Base-by-base conservation (phyloP, 92 coral and sea anemone genomes). In the Nematostella vectensis region DNA sequence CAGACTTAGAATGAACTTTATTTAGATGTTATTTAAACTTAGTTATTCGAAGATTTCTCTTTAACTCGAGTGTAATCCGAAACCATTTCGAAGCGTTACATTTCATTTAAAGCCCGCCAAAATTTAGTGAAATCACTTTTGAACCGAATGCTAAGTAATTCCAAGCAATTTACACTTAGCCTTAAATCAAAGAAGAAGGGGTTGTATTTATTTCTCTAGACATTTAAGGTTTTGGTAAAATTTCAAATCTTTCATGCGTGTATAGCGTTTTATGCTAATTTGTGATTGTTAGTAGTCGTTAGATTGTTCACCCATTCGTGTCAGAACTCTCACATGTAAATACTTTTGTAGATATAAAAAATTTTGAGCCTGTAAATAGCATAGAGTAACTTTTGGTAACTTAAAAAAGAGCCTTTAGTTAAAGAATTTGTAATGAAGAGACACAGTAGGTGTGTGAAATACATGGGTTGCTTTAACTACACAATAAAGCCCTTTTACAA, bases 1-100 rank as follows among this genome's bases (percentile, higher is more conserved):
- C 98, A 17, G 96, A 89, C 69, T 50, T 76, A 11, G 65, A 56
- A 31, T 67, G 36, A 69, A 69, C 69, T 58, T 37, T 58, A 57
- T 48, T 30, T 54, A 29, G 43, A 18, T 26, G n/a, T n/a, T n/a
- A n/a, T 30, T 23, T 8, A 8, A 10, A 17, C 4, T 4, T 19
- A 40, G 44, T 19, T 23, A 26, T 54, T 19, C 19, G 18, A 22
- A 29, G 33, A 28, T 33, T 50, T 31, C 69, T 63, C 69, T 63
- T 63, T 63, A 63, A 63, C 21, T n/a, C 21, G 37, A 36, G 43
- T 54, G 65, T 45, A 40, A 59, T 45, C 19, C 13, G 54, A 59
- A 21, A 57, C 40, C n/a, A 9, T 37, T n/a, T 37, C 9, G 43
- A 37, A 37, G n/a, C n/a, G n/a, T 37, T 37, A 9, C 43, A n/a